Base-by-base conservation (phyloP, 2,797 vertebrate genomes). In the Ispidina lecontei region DNA sequence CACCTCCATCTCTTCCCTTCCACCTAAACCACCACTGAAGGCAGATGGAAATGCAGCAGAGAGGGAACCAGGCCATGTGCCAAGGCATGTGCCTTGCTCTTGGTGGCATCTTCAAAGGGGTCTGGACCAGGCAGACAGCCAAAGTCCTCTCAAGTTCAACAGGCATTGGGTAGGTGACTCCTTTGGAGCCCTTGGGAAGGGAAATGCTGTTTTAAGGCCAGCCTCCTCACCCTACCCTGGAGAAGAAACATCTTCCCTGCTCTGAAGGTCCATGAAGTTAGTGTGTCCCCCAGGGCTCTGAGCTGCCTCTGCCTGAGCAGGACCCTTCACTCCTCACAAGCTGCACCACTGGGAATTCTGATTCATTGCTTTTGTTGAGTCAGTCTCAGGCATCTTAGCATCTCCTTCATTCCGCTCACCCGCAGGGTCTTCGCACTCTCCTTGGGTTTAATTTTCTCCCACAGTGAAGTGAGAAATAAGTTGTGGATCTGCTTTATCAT, bases 41-140 rank as follows among this genome's bases (percentile, higher is more conserved):
- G 2, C 26, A 12, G 77, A 11, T 0, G 68, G 77, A 21, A 52
- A 37, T 7, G 0, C 7, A 35, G 46, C 0, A 0, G 52, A 25
- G 46, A 21, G 56, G 46, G 67, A 52, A n/a, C 2, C 0, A 1
- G 25, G 52, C 19, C 4, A 5, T 2, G 16, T 25, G 56, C 46
- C 41, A 2, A 21, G 52, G 31, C 4, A 4, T 2, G 16, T 29
- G 56, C 46, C 41, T 51, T 20, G 59, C 25, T 31, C 28, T 5
- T 3, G 1, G 4, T 1, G n/a, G 65, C 47, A 7, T 19, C 39
- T 41, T 60, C 55, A 23, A 7, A 17, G 51, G n/a, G 54, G 1
- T 44, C 46, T 49, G 74, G 17, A 37, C 41, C 3, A 2, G 64
- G 58, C 70, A 58, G 69, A 20, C 9, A 6, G 46, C 7, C 55